Evolutionary conservation across 2,797 vertebrate species (phyloP), one percentile per base, ranked within the genome.

Genomic region (Agapornis canus): DNA sequence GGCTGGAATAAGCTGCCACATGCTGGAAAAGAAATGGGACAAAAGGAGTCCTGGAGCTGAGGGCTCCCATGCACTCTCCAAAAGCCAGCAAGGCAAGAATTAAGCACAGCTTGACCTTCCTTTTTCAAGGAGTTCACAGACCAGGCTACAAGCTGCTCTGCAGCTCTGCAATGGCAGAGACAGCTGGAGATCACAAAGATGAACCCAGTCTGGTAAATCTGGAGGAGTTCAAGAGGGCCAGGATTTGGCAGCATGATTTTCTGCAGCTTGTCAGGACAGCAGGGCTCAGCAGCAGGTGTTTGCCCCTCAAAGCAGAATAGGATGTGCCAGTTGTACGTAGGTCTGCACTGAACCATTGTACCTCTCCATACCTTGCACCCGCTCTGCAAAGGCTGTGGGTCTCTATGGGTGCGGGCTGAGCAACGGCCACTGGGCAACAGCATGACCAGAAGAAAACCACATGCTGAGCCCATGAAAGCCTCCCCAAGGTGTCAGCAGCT

Each of bases 351-450:
- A 94, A 59, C 25, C 37, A 42, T 0, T 56, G 31, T n/a, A 61
- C 9, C 37, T 35, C 71, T 63, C 51, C 9, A 2, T 3, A 83
- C 12, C 8, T 37, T 35, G 26, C 32, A 64, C 5, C 54, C 1
- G 0, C 27, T 31, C 13, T 12, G 3, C 54, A 66, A 66, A 63
- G 29, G 32, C 72, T 75, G 47, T 1, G 23, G 88, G 42, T 57
- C 39, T 73, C 78, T 45, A 4, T 0, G 0, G 43, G 39, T 35
- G 54, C 0, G 0, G 45, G 35, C 9, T 11, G 61, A 81, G 37
- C 0, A 0, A 69, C 0, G 0, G 19, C 42, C n/a, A 72, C 6
- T 32, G 76, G 37, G n/a, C n/a, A 85, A 65, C 29, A 61, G 56
- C 64, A 83, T 0, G 47, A 32, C 54, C 14, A 76, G 42, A 72